Conservation (phyloP, 2,888 invertebrate genomes). For the Watsonalla binaria region DNA sequence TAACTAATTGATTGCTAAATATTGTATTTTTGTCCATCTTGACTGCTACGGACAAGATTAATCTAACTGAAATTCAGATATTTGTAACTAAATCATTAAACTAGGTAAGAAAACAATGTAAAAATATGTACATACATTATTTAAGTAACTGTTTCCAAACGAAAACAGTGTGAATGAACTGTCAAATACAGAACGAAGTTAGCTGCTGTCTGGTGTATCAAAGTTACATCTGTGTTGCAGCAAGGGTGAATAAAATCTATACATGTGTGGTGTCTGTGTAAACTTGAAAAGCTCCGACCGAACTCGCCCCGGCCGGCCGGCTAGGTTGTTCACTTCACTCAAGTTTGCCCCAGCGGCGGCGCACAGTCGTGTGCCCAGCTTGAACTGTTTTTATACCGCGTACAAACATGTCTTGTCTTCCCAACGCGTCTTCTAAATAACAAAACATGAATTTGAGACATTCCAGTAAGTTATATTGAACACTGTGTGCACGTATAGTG, state of each 20-base stretch:
- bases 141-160: slow-evolving; percentile 26
- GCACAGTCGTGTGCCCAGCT: slow-evolving; percentile 26
- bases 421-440: slow-evolving; percentile 33
- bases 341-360: slow-evolving; percentile 28
- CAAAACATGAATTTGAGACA: slow-evolving; percentile 34
- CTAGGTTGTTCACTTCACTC: slow-evolving; percentile 12
- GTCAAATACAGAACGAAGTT: slow-evolving; percentile 68
- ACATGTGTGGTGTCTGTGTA: slow-evolving; percentile 51
- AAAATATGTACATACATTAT: too few species aligned
- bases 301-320: slow-evolving; percentile 27
- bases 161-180: slow-evolving; percentile 62
- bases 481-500: slow-evolving; percentile 35
- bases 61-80: too few species aligned
- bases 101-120: too few species aligned
- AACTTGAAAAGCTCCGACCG: slow-evolving; percentile 4
- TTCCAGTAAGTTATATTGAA: slow-evolving; percentile 19
- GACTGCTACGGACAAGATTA: neutral
- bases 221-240: slow-evolving; percentile 24
- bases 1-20: neutral
- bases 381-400: slow-evolving; percentile 33
- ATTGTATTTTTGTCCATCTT: neutral
- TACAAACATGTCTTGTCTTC: slow-evolving; percentile 33
- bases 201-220: slow-evolving; percentile 53
- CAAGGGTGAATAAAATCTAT: slow-evolving; percentile 22
- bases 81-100: too few species aligned